Conservation (phyloP, 2,113 vertebrate genomes). For the Mobula birostris region DNA sequence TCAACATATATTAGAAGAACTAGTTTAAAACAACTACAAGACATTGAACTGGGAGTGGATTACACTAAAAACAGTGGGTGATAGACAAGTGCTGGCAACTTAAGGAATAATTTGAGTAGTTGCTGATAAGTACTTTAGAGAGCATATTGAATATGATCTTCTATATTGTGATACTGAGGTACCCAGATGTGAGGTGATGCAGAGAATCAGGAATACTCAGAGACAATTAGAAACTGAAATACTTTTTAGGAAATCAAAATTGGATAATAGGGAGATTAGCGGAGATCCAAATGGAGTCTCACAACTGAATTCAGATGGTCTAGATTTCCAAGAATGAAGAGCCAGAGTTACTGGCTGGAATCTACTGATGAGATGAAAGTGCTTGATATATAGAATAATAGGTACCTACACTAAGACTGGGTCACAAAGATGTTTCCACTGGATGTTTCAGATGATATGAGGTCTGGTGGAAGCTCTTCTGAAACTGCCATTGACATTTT, state of each 20-base stretch:
- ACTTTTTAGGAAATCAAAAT: too few species aligned
- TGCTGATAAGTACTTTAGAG: background rate
- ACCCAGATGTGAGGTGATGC: background rate
- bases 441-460: background rate
- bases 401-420: background rate
- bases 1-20: background rate
- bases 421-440: background rate
- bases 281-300: background rate
- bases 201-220: background rate
- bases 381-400: background rate
- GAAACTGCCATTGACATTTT: background rate
- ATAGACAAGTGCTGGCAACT: background rate
- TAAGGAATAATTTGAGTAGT: background rate
- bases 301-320: background rate
- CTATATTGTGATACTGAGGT: too few species aligned
- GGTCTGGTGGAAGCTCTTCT: background rate
- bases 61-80: background rate
- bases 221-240: background rate
- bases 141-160: background rate
- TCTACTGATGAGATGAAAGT: background rate
- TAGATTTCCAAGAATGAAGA: background rate
- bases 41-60: background rate
- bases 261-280: too few species aligned
- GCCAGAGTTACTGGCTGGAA: background rate
- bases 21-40: background rate